phyloP scores from a whole-genome alignment of 2,113 vertebrate genomes.

The Hemiscyllium ocellatum region DNA sequence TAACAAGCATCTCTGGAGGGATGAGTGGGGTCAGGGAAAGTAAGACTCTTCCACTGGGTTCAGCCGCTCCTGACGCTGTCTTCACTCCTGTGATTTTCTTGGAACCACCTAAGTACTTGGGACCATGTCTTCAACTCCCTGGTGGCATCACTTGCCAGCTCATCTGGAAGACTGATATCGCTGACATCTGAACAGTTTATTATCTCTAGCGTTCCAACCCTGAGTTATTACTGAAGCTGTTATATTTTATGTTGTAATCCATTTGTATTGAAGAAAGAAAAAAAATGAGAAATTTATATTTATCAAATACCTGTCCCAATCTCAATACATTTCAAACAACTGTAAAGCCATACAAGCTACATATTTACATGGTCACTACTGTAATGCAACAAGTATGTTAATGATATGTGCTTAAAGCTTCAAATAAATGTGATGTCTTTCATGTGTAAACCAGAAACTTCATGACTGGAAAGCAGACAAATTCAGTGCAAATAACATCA shows the following conservation, averaged over 20 bases:
- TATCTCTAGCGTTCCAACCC: neutral
- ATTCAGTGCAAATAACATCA: slow-evolving; percentile 6
- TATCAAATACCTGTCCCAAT: too few species aligned
- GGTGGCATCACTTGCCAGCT: neutral
- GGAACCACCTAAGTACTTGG: neutral
- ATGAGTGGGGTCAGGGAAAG: too few species aligned
- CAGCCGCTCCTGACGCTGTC: neutral
- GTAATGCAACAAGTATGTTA: neutral
- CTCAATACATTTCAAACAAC: too few species aligned
- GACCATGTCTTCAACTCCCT: neutral
- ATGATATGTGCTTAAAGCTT: neutral
- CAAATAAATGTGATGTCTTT: neutral
- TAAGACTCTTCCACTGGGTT: neutral
- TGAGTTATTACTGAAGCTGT: neutral
- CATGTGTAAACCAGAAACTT: neutral
- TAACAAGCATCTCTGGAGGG: neutral
- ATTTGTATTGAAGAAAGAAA: neutral
- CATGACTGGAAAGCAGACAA: neutral
- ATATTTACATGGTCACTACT: too few species aligned
- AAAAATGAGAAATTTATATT: too few species aligned
- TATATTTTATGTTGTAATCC: neutral
- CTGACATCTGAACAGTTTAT: neutral
- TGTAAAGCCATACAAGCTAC: too few species aligned
- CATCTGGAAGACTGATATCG: neutral
- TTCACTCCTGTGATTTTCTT: neutral